Percentiles rank a stretch among this genome's conserved stretches.
Evolutionary conservation across 2,888 invertebrate species (phyloP).

Genomic region (Aricia artaxerxes): DNA sequence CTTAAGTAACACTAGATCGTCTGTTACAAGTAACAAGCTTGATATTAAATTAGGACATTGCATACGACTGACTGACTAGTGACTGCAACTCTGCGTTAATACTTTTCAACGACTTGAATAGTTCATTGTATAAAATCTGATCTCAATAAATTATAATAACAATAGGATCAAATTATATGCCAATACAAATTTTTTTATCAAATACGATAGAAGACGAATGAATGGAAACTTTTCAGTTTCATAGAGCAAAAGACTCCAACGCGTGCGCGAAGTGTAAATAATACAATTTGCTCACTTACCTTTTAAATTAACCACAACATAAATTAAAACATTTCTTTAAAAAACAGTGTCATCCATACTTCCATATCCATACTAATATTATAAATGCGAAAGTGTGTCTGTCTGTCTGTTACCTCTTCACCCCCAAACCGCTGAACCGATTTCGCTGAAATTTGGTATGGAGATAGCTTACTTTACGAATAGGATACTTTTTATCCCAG

Average conservation of each 20-base stretch:
- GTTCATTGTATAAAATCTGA: not conserved
- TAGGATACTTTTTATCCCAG: too few relatives aligned
- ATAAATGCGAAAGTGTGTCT: too few relatives aligned
- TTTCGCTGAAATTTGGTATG: too few relatives aligned
- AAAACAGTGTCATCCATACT: not conserved
- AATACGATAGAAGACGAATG: not conserved
- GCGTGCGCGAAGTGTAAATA: not conserved
- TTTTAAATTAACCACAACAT: not conserved
- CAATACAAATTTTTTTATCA: too few relatives aligned
- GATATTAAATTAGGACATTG: constrained; percentile 25
- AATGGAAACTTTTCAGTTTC: not conserved
- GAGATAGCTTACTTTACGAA: too few relatives aligned
- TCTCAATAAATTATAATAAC: too few relatives aligned
- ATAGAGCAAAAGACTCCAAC: constrained; percentile 3
- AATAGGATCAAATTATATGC: too few relatives aligned
- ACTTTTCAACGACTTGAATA: not conserved
- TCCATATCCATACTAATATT: too few relatives aligned
- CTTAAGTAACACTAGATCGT: constrained; percentile 23
- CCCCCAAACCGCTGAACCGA: too few relatives aligned
- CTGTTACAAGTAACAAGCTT: constrained; percentile 19
- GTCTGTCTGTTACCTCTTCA: too few relatives aligned
- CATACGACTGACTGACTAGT: not conserved
- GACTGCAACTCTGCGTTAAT: not conserved
- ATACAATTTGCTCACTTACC: too few relatives aligned
- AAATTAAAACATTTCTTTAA: not conserved